A percentile compares a stretch with the other conserved stretches of the same genome.
Evolutionary conservation across 2,113 vertebrate species (phyloP).

Genomic region (Lophochroa leadbeateri): DNA sequence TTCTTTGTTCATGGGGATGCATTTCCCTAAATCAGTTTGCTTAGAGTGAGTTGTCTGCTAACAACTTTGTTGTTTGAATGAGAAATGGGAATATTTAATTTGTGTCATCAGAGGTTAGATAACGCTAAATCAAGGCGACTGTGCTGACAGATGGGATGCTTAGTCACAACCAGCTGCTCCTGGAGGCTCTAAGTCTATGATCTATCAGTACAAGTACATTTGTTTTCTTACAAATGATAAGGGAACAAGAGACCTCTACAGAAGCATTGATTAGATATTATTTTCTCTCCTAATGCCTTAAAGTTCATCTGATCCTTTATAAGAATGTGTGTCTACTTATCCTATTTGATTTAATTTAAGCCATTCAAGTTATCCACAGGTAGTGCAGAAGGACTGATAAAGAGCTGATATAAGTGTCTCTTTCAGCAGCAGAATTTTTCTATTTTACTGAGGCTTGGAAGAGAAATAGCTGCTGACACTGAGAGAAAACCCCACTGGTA

Average conservation of each 20-base stretch:
- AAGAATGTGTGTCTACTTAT: conserved; percentile 18
- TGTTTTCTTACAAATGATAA: conserved; percentile 26
- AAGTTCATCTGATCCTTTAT: not conserved
- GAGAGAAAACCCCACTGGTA: not conserved
- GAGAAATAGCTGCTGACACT: not conserved
- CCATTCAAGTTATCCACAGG: not conserved
- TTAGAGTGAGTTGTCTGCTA: not conserved
- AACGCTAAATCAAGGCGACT: conserved; percentile 2
- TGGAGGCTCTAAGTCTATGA: not conserved
- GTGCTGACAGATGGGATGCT: conserved; percentile 13
- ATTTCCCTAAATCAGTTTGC: conserved; percentile 6
- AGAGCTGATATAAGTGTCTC: not conserved
- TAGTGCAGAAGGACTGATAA: not conserved
- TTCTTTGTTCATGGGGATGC: not conserved
- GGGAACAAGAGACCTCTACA: not conserved
- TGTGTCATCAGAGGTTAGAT: conserved; percentile 45
- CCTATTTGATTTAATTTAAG: conserved; percentile 41
- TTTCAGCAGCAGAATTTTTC: not conserved
- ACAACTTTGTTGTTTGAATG: not conserved
- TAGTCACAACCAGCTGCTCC: not conserved
- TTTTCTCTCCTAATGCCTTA: not conserved
- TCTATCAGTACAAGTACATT: not conserved
- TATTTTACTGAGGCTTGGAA: not conserved
- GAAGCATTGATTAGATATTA: not conserved
- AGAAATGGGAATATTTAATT: conserved; percentile 33